phyloP scores from a whole-genome alignment of 2,113 vertebrate species.

The Megalops atlanticus region DNA sequence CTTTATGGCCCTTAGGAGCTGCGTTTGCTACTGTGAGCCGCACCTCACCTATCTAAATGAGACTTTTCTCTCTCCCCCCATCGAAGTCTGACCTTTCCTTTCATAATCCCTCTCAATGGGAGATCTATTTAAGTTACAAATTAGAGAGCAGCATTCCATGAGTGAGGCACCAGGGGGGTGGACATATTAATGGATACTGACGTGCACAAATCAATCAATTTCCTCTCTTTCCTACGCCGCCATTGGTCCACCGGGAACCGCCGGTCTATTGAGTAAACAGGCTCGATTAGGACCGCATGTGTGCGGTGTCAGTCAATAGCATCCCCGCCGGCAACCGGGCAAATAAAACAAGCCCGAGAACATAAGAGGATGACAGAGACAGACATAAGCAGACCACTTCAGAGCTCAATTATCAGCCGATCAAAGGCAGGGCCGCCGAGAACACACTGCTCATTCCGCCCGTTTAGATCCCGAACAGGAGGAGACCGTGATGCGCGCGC shows the following conservation, averaged over 20 bases:
- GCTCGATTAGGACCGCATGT: neutral
- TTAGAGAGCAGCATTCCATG: neutral
- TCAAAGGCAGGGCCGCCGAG: neutral
- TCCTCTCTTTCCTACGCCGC: neutral
- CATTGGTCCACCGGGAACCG: neutral
- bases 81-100: neutral
- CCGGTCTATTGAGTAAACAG: neutral
- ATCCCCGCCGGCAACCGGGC: neutral
- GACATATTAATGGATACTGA: neutral
- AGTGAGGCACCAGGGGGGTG: neutral
- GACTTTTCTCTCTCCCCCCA: neutral
- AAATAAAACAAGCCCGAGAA: neutral
- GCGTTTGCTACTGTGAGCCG: neutral
- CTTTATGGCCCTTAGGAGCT: too few species aligned
- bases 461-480: too few species aligned
- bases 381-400: neutral
- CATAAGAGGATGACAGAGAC: neutral
- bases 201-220: conserved; percentile 7
- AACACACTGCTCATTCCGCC: too few species aligned
- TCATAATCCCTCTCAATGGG: neutral
- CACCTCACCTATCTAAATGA: neutral
- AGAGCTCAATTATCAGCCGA: neutral
- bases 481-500: too few species aligned
- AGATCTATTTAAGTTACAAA: conserved; percentile 11
- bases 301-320: neutral